Base-by-base conservation (phyloP, 2,888 invertebrate genomes). In the Microplitis deprimator region DNA sequence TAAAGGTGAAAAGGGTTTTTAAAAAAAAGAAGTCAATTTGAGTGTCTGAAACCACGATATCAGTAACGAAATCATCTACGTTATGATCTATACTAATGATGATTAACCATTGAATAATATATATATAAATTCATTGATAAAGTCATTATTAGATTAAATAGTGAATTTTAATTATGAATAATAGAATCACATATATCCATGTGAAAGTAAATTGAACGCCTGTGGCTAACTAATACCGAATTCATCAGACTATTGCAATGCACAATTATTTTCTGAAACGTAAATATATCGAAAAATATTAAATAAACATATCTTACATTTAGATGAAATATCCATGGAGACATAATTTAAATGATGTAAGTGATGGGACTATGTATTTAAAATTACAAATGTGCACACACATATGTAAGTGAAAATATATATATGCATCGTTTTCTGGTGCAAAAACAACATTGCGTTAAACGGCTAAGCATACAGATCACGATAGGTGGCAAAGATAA, bases 401-500 rank as follows among this genome's bases (percentile, higher is more conserved):
- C 13, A 10, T 13, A 50, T 3, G 13, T 13, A 50, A 8, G 13
- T 13, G 13, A 5, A 50, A 8, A 70, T 38, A 61, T 13, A 38
- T 41, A 61, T 62, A 61, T n/a, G 50, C 20, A 61, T 72, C 17
- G 13, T 65, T 20, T 40, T 65, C 39, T 41, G 10, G 59, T 65
- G 29, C 16, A 20, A 73, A 73, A 67, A 67, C 59, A 59, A 67
- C 60, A 50, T 73, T 40, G 73, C 67, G 50, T 67, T 76, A 77
- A 68, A 73, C 75, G 61, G 77, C 65, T 73, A 76, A 80, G 73
- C 71, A 81, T 80, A 83, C 80, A 82, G 65, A 78, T 81, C 59
- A 50, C 65, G 65, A 73, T 83, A 81, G 82, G 83, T 81, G 82
- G 82, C 80, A 84, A 85, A 89, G 89, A 88, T 89, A 89, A 89